phyloP scores from a whole-genome alignment of 1,140 invertebrate genomes.

The Neotoxoptera formosana region DNA sequence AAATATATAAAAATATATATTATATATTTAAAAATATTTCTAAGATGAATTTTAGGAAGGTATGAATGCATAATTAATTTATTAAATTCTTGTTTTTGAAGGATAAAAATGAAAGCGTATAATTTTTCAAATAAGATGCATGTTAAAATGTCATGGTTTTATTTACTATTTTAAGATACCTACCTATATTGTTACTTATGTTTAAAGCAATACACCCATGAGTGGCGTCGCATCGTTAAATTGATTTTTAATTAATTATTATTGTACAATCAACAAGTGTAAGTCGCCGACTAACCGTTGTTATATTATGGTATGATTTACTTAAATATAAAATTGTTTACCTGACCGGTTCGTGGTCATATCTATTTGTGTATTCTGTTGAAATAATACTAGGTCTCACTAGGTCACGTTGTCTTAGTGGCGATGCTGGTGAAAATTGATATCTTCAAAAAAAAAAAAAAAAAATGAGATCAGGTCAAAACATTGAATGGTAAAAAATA shows the following conservation, averaged over 20 bases:
- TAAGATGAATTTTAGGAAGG: background rate
- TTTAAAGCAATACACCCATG: background rate
- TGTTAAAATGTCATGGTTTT: background rate
- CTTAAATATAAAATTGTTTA: background rate
- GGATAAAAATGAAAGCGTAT: background rate
- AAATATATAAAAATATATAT: too few species aligned
- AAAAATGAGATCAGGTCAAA: background rate
- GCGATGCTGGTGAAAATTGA: conserved; percentile 46
- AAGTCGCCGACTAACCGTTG: background rate
- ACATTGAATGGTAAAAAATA: background rate
- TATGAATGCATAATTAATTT: too few species aligned
- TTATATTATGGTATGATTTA: background rate
- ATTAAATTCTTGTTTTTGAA: background rate
- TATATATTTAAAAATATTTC: background rate
- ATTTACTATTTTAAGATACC: background rate
- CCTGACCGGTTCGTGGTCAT: conserved; percentile 29
- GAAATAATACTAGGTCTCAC: conserved; percentile 41
- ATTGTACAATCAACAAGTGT: background rate
- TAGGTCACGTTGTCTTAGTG: conserved; percentile 10
- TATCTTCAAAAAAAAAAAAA: conserved; percentile 20
- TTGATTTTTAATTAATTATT: background rate
- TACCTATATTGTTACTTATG: background rate
- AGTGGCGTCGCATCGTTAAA: background rate
- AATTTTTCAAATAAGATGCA: background rate
- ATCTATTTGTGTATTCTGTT: conserved; percentile 34